Evolutionary conservation across 2,888 invertebrate genomes (phyloP).

Genomic region (Anodontia alba): DNA sequence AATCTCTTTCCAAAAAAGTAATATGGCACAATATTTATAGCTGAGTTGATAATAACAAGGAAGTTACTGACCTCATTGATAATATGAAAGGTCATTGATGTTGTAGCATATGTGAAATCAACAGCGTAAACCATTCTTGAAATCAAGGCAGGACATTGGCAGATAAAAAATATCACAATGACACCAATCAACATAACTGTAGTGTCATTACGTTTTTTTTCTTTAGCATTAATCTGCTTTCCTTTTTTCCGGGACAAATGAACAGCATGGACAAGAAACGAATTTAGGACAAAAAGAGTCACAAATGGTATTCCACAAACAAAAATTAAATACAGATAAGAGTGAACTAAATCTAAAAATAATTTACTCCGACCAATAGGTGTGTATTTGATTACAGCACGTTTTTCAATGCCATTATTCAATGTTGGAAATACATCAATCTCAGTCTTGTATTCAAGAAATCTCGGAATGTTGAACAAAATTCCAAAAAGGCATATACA

Average conservation of each 20-base stretch:
- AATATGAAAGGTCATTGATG: constrained; percentile 69
- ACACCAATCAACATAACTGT: constrained; percentile 85
- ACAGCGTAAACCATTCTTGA: constrained; percentile 84
- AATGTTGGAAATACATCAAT: constrained; percentile 45
- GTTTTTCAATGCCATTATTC: constrained; percentile 40
- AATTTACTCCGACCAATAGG: constrained; percentile 73
- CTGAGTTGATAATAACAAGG: constrained; percentile 83
- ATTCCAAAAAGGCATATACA: constrained; percentile 75
- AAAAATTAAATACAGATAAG: constrained; percentile 82
- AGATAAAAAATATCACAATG: constrained; percentile 84
- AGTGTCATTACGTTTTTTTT: constrained; percentile 83
- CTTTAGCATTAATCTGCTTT: constrained; percentile 80
- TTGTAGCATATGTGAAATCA: constrained; percentile 53
- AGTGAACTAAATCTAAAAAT: constrained; percentile 81
- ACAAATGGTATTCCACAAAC: constrained; percentile 84
- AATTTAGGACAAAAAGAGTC: constrained; percentile 82
- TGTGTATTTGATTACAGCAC: constrained; percentile 68
- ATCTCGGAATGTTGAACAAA: constrained; percentile 82
- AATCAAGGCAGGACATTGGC: constrained; percentile 84
- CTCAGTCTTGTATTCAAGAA: constrained; percentile 81
- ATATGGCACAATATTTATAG: constrained; percentile 85
- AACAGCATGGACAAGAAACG: constrained; percentile 83
- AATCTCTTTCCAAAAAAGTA: constrained; percentile 84
- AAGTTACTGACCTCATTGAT: constrained; percentile 84
- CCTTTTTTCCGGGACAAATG: constrained; percentile 80